Percentiles rank a stretch among this genome's conserved stretches.
Conservation (phyloP, 92 coral and sea anemone genomes). For the Paragorgia papillata region DNA sequence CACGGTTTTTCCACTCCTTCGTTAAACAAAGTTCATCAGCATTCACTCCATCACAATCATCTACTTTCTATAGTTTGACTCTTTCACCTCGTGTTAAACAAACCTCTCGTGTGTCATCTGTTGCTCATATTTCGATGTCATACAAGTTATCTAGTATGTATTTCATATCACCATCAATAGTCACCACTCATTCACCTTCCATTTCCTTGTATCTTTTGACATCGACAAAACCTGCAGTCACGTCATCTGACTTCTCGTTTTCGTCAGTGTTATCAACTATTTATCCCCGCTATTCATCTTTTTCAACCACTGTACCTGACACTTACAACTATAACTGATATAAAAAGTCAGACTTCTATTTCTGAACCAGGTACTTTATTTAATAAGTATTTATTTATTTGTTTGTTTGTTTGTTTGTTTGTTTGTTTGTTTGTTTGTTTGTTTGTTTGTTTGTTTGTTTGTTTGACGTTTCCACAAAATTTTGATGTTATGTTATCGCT, state of each 20-base stretch:
- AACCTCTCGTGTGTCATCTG: not conserved
- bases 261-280: too few species aligned
- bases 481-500: too few species aligned
- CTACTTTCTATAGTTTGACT: not conserved
- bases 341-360: too few species aligned
- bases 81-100: not conserved
- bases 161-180: constrained; percentile 25
- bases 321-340: too few species aligned
- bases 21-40: not conserved
- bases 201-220: constrained; percentile 8
- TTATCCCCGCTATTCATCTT: too few species aligned
- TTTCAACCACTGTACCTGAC: too few species aligned
- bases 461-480: too few species aligned
- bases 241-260: not conserved
- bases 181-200: constrained; percentile 18
- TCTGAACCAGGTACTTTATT: too few species aligned
- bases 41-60: constrained; percentile 12
- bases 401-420: too few species aligned
- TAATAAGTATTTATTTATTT: too few species aligned
- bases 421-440: too few species aligned
- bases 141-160: constrained; percentile 26
- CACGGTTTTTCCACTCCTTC: constrained; percentile 4
- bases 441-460: too few species aligned
- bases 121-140: not conserved
- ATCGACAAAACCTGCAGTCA: not conserved